These are phyloP conservation scores for Onychorhynchus coronatus DNA, from an alignment of 2,113 vertebrate species.

Conservation along the genomic window DNA sequence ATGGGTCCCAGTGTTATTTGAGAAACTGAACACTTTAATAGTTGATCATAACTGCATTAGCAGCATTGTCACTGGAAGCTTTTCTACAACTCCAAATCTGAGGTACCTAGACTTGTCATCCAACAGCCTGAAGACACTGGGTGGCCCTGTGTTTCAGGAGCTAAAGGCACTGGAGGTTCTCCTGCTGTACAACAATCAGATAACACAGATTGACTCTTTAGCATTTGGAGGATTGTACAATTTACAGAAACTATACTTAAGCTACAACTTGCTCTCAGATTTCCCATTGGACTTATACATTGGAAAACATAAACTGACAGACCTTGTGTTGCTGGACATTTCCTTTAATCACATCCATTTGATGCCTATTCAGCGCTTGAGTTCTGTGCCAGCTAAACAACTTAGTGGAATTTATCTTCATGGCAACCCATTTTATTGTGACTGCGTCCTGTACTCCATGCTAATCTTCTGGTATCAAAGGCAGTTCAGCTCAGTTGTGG, in stretches of 20 bases:
- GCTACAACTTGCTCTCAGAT: slow-evolving; percentile 72
- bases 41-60: slow-evolving; percentile 78
- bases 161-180: slow-evolving; percentile 77
- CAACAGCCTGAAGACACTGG: slow-evolving; percentile 75
- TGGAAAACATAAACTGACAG: slow-evolving; percentile 70
- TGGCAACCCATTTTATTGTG: slow-evolving; percentile 82
- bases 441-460: slow-evolving; percentile 78
- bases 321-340: slow-evolving; percentile 80
- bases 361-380: slow-evolving; percentile 76
- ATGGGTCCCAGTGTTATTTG: slow-evolving; percentile 74
- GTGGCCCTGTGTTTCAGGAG: slow-evolving; percentile 75
- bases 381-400: slow-evolving; percentile 69
- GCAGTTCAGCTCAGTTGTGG: slow-evolving; percentile 77
- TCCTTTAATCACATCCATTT: slow-evolving; percentile 78
- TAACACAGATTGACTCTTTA: slow-evolving; percentile 67
- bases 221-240: slow-evolving; percentile 74
- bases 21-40: slow-evolving; percentile 76
- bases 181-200: slow-evolving; percentile 83
- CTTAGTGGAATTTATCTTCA: slow-evolving; percentile 82
- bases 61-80: slow-evolving; percentile 72
- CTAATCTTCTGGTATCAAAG: slow-evolving; percentile 82
- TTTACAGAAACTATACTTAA: slow-evolving; percentile 81
- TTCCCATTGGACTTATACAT: slow-evolving; percentile 77
- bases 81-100: slow-evolving; percentile 72
- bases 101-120: slow-evolving; percentile 83